Evolutionary conservation across 2,888 invertebrate genomes (phyloP).

Genomic region (Drosophila phalerata): DNA sequence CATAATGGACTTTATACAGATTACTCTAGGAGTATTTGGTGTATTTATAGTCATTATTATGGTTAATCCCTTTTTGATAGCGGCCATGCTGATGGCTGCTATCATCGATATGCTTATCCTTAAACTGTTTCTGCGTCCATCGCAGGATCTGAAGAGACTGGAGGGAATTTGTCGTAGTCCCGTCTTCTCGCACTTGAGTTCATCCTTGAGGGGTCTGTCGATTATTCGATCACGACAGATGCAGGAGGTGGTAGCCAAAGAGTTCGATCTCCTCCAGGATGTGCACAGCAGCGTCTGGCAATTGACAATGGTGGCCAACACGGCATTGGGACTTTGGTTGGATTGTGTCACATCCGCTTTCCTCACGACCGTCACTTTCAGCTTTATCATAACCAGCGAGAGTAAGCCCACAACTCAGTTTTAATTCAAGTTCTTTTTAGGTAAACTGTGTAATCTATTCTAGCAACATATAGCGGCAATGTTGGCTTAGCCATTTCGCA

Average conservation of each 20-base stretch:
- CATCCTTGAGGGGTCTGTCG: slow-evolving; percentile 93
- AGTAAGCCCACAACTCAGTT: slow-evolving; percentile 85
- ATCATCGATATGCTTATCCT: slow-evolving; percentile 89
- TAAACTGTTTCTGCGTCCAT: slow-evolving; percentile 90
- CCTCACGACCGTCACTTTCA: slow-evolving; percentile 88
- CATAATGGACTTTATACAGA: slow-evolving; percentile 87
- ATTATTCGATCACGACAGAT: slow-evolving; percentile 93
- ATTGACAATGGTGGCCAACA: slow-evolving; percentile 83
- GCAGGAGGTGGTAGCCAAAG: slow-evolving; percentile 90
- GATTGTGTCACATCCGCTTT: slow-evolving; percentile 90
- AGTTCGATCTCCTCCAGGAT: slow-evolving; percentile 91
- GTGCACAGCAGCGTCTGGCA: slow-evolving; percentile 85
- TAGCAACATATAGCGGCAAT: slow-evolving; percentile 88
- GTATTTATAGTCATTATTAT: slow-evolving; percentile 90
- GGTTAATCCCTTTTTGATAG: slow-evolving; percentile 89
- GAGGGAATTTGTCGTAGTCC: slow-evolving; percentile 93
- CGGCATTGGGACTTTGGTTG: slow-evolving; percentile 91
- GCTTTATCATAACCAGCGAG: slow-evolving; percentile 88
- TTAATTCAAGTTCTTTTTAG: not conserved
- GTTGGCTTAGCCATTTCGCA: slow-evolving; percentile 90
- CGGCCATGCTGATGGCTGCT: slow-evolving; percentile 89
- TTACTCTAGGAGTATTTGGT: slow-evolving; percentile 89
- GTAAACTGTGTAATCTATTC: not conserved
- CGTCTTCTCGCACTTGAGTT: slow-evolving; percentile 95
- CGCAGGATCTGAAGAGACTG: slow-evolving; percentile 91